phyloP scores from a whole-genome alignment of 2,888 invertebrate species.

The Eupeodes luniger region DNA sequence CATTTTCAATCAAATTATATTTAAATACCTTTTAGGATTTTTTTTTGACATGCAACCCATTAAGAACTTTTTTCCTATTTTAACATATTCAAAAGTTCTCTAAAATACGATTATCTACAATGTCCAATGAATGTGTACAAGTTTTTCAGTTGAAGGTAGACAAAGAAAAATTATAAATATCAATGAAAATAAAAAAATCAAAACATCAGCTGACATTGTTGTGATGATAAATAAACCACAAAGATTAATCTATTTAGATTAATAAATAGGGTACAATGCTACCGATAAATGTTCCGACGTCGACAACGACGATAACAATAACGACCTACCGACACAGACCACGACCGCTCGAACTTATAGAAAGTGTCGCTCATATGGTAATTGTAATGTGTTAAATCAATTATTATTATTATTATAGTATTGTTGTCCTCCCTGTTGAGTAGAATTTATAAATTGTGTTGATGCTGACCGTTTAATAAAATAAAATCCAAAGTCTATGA shows the following conservation, averaged over 20 bases:
- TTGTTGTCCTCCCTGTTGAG: background rate
- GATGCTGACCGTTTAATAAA: constrained; percentile 12
- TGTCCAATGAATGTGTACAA: background rate
- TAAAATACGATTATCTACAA: no score
- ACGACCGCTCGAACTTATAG: background rate
- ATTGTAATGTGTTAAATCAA: constrained; percentile 67
- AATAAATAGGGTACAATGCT: constrained; percentile 64
- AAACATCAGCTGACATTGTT: constrained; percentile 52
- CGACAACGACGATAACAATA: no score
- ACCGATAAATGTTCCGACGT: background rate
- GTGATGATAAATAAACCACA: constrained; percentile 21
- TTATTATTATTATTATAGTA: constrained; percentile 23
- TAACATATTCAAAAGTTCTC: no score
- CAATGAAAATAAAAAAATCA: background rate
- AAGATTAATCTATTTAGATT: constrained; percentile 54
- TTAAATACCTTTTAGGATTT: no score
- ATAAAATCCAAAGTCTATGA: constrained; percentile 9
- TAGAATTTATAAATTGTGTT: constrained; percentile 4
- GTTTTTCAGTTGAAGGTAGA: background rate
- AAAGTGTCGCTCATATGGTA: constrained; percentile 42
- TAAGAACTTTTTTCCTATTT: no score
- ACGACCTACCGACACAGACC: background rate
- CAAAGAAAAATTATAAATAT: background rate
- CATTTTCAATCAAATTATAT: no score
- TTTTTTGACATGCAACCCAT: no score